These are phyloP conservation scores for Pherbina coryleti DNA, from an alignment of 2,888 invertebrate genomes.

Conservation along the genomic window DNA sequence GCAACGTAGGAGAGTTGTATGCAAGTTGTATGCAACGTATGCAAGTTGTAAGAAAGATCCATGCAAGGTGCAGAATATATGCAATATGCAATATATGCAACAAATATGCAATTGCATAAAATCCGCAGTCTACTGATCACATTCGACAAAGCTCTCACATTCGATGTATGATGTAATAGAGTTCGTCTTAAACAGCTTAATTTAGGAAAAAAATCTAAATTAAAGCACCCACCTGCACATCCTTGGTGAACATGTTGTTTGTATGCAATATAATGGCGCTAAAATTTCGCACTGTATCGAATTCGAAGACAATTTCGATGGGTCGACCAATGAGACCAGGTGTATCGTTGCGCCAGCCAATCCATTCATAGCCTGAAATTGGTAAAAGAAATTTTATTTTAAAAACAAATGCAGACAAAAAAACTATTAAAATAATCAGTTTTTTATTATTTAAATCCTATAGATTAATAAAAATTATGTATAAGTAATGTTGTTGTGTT, in stretches of 20 bases:
- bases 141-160: too few species aligned
- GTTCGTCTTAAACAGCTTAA: background rate
- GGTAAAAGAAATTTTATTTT: conserved; percentile 18
- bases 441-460: too few species aligned
- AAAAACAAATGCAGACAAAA: background rate
- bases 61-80: too few species aligned
- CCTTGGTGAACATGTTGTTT: conserved; percentile 82
- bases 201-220: background rate
- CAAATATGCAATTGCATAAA: too few species aligned
- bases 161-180: background rate
- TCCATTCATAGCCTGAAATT: conserved; percentile 82
- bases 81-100: too few species aligned
- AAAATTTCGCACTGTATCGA: conserved; percentile 83
- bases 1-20: too few species aligned
- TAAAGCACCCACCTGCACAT: conserved; percentile 75
- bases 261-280: conserved; percentile 80
- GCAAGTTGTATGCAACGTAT: too few species aligned
- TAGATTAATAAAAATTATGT: too few species aligned
- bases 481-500: too few species aligned
- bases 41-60: too few species aligned
- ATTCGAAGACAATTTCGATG: conserved; percentile 83
- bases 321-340: conserved; percentile 75
- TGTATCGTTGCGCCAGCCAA: conserved; percentile 84
- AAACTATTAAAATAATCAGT: too few species aligned
- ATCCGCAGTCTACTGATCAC: too few species aligned